Evolutionary conservation across 2,888 invertebrate species (phyloP), one percentile per base, ranked within the genome.

Genomic region (Cerastoderma edule): DNA sequence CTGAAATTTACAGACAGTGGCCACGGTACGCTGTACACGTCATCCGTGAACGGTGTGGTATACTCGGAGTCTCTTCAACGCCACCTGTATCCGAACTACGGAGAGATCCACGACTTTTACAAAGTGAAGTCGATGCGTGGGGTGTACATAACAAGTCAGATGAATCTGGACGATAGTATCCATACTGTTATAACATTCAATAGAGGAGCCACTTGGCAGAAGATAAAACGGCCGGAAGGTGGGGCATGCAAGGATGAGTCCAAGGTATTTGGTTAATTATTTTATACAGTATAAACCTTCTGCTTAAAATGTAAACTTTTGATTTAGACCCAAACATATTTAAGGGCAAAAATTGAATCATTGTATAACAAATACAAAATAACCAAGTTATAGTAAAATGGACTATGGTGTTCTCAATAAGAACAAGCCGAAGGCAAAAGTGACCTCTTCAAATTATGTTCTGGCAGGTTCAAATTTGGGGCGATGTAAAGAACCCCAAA

Each of bases 71-170:
- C 92, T 4, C 84, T 93, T 6, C 69, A 74, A 24, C 82, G 86
- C 32, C 92, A 93, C 72, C 86, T 93, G 46, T 92, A 89, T 73
- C 92, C 92, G 0, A 92, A 92, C 85, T 89, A 78, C 75, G 84
- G 83, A 13, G 88, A 88, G 53, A 77, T 89, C 19, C 91, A 91
- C 30, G 93, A 93, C 79, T 93, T 93, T 83, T 92, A 92, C 83
- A 89, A 89, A 67, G 86, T 90, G 63, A 78, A 85, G 65, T 90
- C 89, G 0, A 85, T 91, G 83, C 75, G 86, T n/a, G 92, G 92
- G 4, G 91, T 92, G 0, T 92, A 91, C 81, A 79, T 92, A 10
- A 89, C 92, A 33, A 92, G 91, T 75, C 91, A 91, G 85, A 86
- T 92, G 75, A 83, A 79, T 16, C 75, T 77, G 5, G 92, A 92